These are phyloP conservation scores for Gymnocheta viridis DNA, from an alignment of 2,888 invertebrate species.

Conservation along the genomic window DNA sequence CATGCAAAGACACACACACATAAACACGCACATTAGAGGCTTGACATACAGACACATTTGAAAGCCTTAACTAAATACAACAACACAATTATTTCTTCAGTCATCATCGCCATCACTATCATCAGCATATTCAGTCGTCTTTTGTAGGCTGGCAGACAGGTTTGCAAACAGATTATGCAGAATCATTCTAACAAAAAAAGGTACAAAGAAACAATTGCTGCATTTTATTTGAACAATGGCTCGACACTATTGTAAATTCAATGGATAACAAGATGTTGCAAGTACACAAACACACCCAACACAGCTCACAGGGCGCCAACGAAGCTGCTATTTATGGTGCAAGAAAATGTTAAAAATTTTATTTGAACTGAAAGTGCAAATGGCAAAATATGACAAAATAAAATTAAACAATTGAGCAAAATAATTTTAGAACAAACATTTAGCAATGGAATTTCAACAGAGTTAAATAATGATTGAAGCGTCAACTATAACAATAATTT, in stretches of 20 bases:
- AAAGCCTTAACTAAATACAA: slow-evolving; percentile 23
- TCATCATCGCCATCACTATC: slow-evolving; percentile 26
- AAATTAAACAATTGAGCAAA: slow-evolving; percentile 28
- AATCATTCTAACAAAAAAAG: slow-evolving; percentile 7
- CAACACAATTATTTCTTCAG: slow-evolving; percentile 14
- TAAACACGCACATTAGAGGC: not conserved
- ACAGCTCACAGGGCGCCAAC: not conserved
- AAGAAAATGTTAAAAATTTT: slow-evolving; percentile 3
- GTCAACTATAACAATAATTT: not conserved
- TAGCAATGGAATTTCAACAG: slow-evolving; percentile 40
- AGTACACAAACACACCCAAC: not conserved
- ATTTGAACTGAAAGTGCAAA: slow-evolving; percentile 5
- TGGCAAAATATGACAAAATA: not conserved
- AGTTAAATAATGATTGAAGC: not conserved
- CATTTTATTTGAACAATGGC: slow-evolving; percentile 52
- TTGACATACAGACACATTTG: not conserved
- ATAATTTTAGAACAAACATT: slow-evolving; percentile 24
- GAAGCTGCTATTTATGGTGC: slow-evolving; percentile 17
- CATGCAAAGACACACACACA: not conserved
- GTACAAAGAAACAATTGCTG: slow-evolving; percentile 29
- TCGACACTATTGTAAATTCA: slow-evolving; percentile 50
- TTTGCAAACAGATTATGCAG: slow-evolving; percentile 44
- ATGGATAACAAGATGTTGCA: slow-evolving; percentile 42
- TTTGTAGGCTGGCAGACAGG: slow-evolving; percentile 25
- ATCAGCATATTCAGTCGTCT: not conserved